Evolutionary conservation across 2,888 invertebrate species (phyloP).

Genomic region (Polyploca ridens): DNA sequence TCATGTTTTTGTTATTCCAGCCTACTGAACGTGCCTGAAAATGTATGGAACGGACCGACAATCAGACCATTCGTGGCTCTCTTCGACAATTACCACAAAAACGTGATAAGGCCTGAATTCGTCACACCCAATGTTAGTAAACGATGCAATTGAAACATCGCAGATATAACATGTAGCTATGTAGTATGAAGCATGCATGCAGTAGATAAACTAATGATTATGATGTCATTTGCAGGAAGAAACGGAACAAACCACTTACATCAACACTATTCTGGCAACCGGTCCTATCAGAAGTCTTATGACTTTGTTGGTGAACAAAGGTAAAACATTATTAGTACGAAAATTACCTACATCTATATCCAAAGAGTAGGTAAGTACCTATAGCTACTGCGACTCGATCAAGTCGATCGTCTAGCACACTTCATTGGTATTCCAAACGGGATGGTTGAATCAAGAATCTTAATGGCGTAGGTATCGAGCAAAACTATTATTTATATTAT

Average conservation of each 20-base stretch:
- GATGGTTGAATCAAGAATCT: background rate
- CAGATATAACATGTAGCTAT: constrained; percentile 4
- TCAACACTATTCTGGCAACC: constrained; percentile 89
- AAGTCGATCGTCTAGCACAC: background rate
- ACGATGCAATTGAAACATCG: constrained; percentile 23
- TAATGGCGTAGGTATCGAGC: background rate
- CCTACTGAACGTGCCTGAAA: constrained; percentile 86
- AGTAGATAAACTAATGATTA: constrained; percentile 46
- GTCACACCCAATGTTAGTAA: constrained; percentile 83
- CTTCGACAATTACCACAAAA: constrained; percentile 91
- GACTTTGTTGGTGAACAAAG: constrained; percentile 86
- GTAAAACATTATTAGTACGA: constrained; percentile 49
- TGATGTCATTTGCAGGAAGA: constrained; percentile 83
- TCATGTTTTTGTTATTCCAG: constrained; percentile 68
- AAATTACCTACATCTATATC: background rate
- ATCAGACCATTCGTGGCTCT: constrained; percentile 87
- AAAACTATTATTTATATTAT: background rate
- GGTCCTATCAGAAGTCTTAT: constrained; percentile 89
- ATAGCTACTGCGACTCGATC: background rate
- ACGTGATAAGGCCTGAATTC: constrained; percentile 87
- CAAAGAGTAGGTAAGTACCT: too few species aligned
- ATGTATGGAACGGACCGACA: constrained; percentile 87
- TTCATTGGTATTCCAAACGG: background rate
- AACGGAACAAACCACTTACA: constrained; percentile 87
- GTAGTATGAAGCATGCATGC: constrained; percentile 19